A percentile compares a stretch with the other conserved stretches of the same genome.
phyloP scores from a whole-genome alignment of 2,797 vertebrate genomes.

The Danio jaintianensis region DNA sequence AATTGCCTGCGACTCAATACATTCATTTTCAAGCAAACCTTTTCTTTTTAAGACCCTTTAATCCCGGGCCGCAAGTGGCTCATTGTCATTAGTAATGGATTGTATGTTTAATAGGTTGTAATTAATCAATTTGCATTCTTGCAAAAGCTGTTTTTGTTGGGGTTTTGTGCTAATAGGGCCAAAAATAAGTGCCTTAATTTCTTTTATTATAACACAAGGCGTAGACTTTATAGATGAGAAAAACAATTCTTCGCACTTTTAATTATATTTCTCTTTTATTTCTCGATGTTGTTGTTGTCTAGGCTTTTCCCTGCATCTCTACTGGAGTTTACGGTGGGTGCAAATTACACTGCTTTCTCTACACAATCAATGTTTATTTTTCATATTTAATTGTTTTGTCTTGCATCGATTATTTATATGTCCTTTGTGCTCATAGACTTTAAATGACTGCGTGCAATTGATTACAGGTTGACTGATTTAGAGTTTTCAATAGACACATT shows the following conservation, averaged over 20 bases:
- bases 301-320: slow-evolving; percentile 85
- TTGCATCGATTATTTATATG: neutral
- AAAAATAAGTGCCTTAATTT: slow-evolving; percentile 16
- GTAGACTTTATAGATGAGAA: neutral
- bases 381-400: slow-evolving; percentile 22
- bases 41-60: slow-evolving; percentile 21
- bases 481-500: slow-evolving; percentile 1
- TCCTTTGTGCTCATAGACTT: neutral
- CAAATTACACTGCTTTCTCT: neutral
- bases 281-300: slow-evolving; percentile 58
- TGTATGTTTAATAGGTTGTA: slow-evolving; percentile 44
- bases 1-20: slow-evolving; percentile 14
- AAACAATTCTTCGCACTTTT: neutral
- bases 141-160: slow-evolving; percentile 45
- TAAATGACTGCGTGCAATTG: neutral
- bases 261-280: slow-evolving; percentile 51
- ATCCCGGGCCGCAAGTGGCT: slow-evolving; percentile 17
- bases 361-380: slow-evolving; percentile 14
- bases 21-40: slow-evolving; percentile 34
- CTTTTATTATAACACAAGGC: too few relatives aligned
- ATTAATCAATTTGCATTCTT: slow-evolving; percentile 41
- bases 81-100: slow-evolving; percentile 38
- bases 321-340: slow-evolving; percentile 83
- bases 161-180: slow-evolving; percentile 25
- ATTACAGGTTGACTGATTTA: slow-evolving; percentile 8